phyloP scores from a whole-genome alignment of 2,113 vertebrate species.

The Anseranas semipalmata region DNA sequence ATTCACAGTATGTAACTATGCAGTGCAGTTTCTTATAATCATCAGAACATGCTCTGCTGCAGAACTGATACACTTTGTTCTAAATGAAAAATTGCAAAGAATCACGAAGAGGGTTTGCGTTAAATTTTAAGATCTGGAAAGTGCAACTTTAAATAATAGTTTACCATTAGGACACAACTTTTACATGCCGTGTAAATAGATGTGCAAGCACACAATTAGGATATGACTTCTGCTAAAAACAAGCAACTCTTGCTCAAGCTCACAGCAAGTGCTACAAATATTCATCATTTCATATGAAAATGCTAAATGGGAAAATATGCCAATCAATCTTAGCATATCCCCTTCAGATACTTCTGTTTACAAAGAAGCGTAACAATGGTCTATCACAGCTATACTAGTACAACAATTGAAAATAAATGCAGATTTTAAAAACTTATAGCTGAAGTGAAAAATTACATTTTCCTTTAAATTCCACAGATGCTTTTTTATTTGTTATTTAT shows the following conservation, averaged over 20 bases:
- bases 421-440: not conserved
- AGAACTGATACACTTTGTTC: conserved; percentile 98
- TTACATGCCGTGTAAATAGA: not conserved
- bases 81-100: conserved; percentile 74
- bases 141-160: not conserved
- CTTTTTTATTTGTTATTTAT: not conserved
- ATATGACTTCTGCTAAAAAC: not conserved
- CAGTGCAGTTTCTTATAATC: conserved; percentile 99
- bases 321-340: not conserved
- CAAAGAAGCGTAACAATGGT: not conserved
- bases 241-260: not conserved
- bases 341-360: not conserved
- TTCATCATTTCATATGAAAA: not conserved
- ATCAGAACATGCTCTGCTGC: conserved; percentile 93
- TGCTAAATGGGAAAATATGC: not conserved
- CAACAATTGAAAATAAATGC: not conserved
- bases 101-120: not conserved
- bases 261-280: not conserved
- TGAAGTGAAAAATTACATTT: not conserved
- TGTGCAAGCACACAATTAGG: not conserved
- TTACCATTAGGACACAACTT: not conserved
- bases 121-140: not conserved
- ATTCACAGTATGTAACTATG: conserved; percentile 96
- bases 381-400: not conserved
- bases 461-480: not conserved